Evolutionary conservation across 2,888 invertebrate species (phyloP).

Genomic region (Coremacera marginata): DNA sequence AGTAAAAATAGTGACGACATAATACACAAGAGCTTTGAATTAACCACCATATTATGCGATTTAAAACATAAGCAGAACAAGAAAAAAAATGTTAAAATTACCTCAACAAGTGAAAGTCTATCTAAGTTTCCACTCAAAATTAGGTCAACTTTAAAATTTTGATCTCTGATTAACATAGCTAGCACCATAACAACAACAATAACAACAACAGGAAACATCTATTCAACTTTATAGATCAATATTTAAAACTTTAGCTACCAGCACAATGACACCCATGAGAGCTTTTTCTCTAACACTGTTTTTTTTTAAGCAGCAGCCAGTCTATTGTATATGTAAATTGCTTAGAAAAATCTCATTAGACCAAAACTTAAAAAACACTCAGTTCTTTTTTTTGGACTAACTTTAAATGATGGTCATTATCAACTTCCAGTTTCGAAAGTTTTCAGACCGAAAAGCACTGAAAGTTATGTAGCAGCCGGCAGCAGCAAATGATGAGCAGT

Average conservation of each 20-base stretch:
- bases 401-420: neutral
- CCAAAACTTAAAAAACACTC: neutral
- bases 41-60: too few species aligned
- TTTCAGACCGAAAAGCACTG: too few species aligned
- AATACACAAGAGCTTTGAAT: too few species aligned
- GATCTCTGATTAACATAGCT: neutral
- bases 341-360: too few species aligned
- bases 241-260: neutral
- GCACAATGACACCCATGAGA: constrained; percentile 22
- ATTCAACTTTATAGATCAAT: neutral
- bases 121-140: neutral
- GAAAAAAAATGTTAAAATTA: neutral
- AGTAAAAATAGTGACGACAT: too few species aligned
- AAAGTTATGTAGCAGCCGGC: too few species aligned
- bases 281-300: neutral
- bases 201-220: neutral
- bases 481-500: too few species aligned
- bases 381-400: neutral
- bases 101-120: neutral
- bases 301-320: too few species aligned
- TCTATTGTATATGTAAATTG: too few species aligned
- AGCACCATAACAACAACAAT: neutral
- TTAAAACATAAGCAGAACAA: too few species aligned
- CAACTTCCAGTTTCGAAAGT: too few species aligned
- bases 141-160: neutral